Conservation (phyloP, 2,113 vertebrate species). For the Panthera leo region DNA sequence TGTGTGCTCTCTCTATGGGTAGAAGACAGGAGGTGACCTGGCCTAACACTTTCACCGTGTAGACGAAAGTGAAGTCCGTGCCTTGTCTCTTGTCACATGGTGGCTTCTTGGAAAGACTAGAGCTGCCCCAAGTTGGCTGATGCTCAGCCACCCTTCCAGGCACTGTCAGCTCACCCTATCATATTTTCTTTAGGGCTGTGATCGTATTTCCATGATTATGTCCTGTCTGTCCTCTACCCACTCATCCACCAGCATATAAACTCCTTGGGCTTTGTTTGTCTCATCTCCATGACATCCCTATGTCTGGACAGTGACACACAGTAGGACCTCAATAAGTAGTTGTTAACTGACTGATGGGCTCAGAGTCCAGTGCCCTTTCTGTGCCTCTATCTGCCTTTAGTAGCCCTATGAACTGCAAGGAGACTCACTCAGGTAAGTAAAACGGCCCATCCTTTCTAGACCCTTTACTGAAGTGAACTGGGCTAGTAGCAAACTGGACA, state of each 20-base stretch:
- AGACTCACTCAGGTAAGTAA: background rate
- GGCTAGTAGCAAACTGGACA: background rate
- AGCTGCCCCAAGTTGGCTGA: too few relatives aligned
- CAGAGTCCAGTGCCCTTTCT: background rate
- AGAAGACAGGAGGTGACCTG: background rate
- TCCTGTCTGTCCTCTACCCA: background rate
- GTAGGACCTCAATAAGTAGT: background rate
- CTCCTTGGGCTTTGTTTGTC: background rate
- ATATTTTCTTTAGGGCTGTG: background rate
- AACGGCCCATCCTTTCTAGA: background rate
- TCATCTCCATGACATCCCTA: background rate
- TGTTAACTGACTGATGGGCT: background rate
- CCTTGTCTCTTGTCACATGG: fast-evolving
- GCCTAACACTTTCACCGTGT: fast-evolving
- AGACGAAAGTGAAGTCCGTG: fast-evolving
- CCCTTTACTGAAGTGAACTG: background rate
- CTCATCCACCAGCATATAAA: background rate
- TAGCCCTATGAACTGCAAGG: background rate
- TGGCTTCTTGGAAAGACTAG: background rate
- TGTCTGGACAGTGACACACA: background rate
- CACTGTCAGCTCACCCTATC: fast-evolving
- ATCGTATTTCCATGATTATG: fast-evolving
- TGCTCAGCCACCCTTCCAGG: background rate
- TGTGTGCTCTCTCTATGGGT: background rate
- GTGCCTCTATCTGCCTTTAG: background rate